phyloP scores from a whole-genome alignment of 2,888 invertebrate species.

The Phyllotreta striolata region DNA sequence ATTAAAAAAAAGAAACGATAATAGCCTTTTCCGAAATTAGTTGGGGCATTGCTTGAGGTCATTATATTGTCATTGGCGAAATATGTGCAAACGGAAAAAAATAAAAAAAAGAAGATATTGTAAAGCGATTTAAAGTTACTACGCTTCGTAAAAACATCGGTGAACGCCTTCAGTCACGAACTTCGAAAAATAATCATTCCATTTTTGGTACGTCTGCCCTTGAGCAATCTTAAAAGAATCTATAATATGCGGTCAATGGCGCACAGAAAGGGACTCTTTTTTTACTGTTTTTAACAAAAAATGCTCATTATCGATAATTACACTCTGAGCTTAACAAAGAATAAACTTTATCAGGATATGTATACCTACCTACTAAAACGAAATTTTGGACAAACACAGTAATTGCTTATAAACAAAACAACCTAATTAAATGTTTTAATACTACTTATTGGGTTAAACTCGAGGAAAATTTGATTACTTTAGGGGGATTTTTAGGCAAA shows the following conservation, averaged over 20 bases:
- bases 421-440: no score
- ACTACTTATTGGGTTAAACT: neutral
- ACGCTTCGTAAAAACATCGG: conserved; percentile 53
- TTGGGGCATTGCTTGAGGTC: conserved; percentile 34
- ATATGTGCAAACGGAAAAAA: conserved; percentile 38
- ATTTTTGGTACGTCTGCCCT: conserved; percentile 59
- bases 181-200: conserved; percentile 58
- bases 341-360: neutral
- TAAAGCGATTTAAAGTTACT: conserved; percentile 45
- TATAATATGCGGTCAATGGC: conserved; percentile 50
- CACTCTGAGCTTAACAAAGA: neutral
- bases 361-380: neutral
- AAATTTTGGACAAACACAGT: conserved; percentile 30
- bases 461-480: no score
- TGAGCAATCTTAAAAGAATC: conserved; percentile 55
- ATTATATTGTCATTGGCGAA: conserved; percentile 37
- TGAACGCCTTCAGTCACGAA: conserved; percentile 54
- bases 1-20: conserved; percentile 28
- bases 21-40: conserved; percentile 26
- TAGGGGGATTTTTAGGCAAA: no score
- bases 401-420: no score
- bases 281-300: conserved; percentile 18
- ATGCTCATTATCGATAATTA: conserved; percentile 35
- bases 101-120: conserved; percentile 31
- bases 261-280: conserved; percentile 23